These are phyloP conservation scores for Cryptoprocta ferox DNA, from an alignment of 2,797 vertebrate species.

Conservation along the genomic window DNA sequence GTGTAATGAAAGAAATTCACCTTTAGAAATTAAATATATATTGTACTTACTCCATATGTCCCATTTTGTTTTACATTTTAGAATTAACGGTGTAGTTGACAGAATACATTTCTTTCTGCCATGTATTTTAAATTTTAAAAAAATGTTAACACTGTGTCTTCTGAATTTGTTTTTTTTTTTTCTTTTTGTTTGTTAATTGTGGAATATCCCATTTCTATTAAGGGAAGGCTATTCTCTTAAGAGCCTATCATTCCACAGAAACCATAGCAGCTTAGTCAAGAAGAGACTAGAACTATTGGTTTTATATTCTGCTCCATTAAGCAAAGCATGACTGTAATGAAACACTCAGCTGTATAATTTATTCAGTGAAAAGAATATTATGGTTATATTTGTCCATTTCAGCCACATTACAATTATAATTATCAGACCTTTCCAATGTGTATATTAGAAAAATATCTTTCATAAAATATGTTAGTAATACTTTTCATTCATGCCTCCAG, in stretches of 20 bases:
- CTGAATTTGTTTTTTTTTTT: background rate
- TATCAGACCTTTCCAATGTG: constrained; percentile 14
- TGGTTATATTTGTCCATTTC: constrained; percentile 57
- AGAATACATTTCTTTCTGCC: background rate
- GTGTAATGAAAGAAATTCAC: background rate
- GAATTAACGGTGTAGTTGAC: background rate
- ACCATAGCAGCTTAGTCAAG: background rate
- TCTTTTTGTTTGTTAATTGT: background rate
- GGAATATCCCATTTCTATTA: background rate
- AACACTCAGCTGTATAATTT: constrained; percentile 57
- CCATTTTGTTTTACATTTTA: background rate
- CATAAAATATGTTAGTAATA: constrained; percentile 18
- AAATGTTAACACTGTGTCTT: background rate
- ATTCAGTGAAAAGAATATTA: constrained; percentile 54
- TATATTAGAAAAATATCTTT: constrained; percentile 54
- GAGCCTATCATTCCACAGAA: background rate
- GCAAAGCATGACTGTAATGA: constrained; percentile 49
- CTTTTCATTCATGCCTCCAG: background rate
- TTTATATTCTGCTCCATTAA: constrained; percentile 60
- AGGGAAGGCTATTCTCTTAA: constrained; percentile 6
- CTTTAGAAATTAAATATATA: background rate
- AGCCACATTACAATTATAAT: constrained; percentile 28
- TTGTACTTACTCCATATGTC: background rate
- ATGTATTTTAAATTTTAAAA: background rate
- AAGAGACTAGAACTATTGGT: background rate